phyloP scores from a whole-genome alignment of 1,140 invertebrate species.

The Dufourea novaeangliae region DNA sequence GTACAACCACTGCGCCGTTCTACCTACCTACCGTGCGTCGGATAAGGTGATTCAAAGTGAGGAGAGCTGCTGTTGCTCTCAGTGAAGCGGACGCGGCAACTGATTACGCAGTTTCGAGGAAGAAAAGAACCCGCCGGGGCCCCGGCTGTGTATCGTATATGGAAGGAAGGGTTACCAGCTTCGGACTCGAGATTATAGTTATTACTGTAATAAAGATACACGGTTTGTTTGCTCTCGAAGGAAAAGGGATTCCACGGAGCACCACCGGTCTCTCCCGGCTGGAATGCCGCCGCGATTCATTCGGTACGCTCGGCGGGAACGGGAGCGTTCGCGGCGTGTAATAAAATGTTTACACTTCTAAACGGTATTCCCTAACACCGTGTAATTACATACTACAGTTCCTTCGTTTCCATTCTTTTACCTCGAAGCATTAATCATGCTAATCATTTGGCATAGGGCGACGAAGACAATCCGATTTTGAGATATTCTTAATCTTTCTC shows the following conservation, averaged over 20 bases:
- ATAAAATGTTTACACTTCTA: slow-evolving; percentile 46
- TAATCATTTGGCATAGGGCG: too few species aligned
- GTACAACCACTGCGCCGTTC: too few species aligned
- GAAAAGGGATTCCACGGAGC: slow-evolving; percentile 16
- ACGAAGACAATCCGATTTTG: too few species aligned
- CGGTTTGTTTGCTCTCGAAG: slow-evolving; percentile 69
- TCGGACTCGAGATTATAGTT: slow-evolving; percentile 69
- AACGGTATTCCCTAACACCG: not conserved
- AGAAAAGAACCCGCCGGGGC: slow-evolving; percentile 43
- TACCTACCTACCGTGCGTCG: slow-evolving; percentile 40
- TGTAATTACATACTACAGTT: not conserved
- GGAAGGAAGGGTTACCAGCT: slow-evolving; percentile 40
- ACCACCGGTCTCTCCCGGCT: not conserved
- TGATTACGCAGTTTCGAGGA: slow-evolving; percentile 62
- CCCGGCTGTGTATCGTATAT: slow-evolving; percentile 23
- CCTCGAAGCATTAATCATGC: too few species aligned
- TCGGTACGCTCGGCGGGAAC: slow-evolving; percentile 31
- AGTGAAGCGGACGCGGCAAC: slow-evolving; percentile 46
- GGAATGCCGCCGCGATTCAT: slow-evolving; percentile 62
- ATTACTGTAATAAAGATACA: slow-evolving; percentile 73
- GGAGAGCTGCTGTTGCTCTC: slow-evolving; percentile 48
- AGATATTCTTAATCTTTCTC: too few species aligned
- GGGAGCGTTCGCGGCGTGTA: slow-evolving; percentile 15
- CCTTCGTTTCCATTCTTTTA: too few species aligned
- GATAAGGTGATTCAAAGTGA: slow-evolving; percentile 55